Base-by-base conservation (phyloP, 2,113 vertebrate species). In the Mormyrus lacerda region DNA sequence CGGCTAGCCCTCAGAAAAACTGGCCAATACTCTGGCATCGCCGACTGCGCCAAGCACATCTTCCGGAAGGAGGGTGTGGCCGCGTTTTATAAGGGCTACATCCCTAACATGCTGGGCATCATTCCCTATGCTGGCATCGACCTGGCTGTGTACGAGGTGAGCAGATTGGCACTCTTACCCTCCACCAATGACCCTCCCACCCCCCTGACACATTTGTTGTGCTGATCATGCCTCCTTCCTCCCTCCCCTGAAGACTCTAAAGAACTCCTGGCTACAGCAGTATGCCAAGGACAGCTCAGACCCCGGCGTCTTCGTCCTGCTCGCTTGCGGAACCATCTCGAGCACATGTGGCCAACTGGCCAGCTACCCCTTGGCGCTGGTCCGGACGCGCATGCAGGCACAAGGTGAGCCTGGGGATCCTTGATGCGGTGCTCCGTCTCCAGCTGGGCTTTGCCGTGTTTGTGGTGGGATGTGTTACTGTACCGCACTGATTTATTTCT, bases 71-170 rank as follows among this genome's bases (percentile, higher is more conserved):
- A 99, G 90, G 97, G 98, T 0, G 4, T 96, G 89, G 91, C 94
- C 0, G 97, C 98, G 19, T 99, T 99, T 95, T 99, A 99, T 94
- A 99, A 98, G 91, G 98, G 98, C 92, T 99, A 99, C 1, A 85
- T 99, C 50, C 98, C 98, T 89, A 99, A 99, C 93, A 97, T 99
- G 96, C 92, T 99, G 58, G 98, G 98, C 13, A 99, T 99, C 94
- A 98, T 99, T 92, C 98, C 98, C 0, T 99, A 99, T 0, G 98
- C 98, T 3, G 98, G 98, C 19, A 99, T 99, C 24, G 98, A 99
- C 94, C 94, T 99, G 87, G 98, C 98, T 0, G 97, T 99, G 48
- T 99, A 99, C 5, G 98, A 99, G 97, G 98, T 99, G 92, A 87
- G 94, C 42, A n/a, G 7, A 65, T 15, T 61, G 87, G 51, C 86